Evolutionary conservation across 1,140 invertebrate species (phyloP), one percentile per base, ranked within the genome.

Genomic region (Drosophila repletoides): DNA sequence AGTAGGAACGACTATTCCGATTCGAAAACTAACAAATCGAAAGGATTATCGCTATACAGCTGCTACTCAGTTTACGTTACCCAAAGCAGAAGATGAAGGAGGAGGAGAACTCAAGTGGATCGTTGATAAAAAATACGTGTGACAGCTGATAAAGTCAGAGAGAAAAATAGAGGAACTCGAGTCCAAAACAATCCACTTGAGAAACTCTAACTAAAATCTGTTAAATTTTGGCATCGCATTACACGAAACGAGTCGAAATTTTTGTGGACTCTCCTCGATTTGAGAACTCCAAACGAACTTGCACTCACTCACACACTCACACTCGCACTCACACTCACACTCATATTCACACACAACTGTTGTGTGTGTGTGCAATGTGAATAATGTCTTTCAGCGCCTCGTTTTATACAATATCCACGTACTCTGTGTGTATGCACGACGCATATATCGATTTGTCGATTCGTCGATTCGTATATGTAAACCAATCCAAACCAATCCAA

Each of bases 351-450:
- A 31, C 19, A 9, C 29, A n/a, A 9, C 12, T 14, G 36, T 33
- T 53, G 24, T 52, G 74, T 70, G 19, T 58, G 76, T 51, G 55
- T 81, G 75, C 79, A 79, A 83, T 84, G 79, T 86, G 79, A 84
- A 86, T 79, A 79, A 79, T 79, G 61, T 84, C 79, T 84, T 74
- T 84, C 79, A 84, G 66, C 79, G 75, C 80, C 79, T 84, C 77
- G 63, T 67, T 83, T 81, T 73, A 81, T 73, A 68, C 58, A 61
- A 46, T 52, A 64, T 69, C 48, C 56, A 61, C 58, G 24, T 60
- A 29, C 58, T n/a, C n/a, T 61, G 59, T 41, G 40, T 58, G 26
- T 52, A 33, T 56, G 49, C 34, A 43, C 36, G 34, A 48, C 36
- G 36, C 36, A 66, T 67, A 67, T 52, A 60, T 67, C 45, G 36